Evolutionary conservation across 2,797 vertebrate species (phyloP).

Genomic region (Pogonophryne albipinna): DNA sequence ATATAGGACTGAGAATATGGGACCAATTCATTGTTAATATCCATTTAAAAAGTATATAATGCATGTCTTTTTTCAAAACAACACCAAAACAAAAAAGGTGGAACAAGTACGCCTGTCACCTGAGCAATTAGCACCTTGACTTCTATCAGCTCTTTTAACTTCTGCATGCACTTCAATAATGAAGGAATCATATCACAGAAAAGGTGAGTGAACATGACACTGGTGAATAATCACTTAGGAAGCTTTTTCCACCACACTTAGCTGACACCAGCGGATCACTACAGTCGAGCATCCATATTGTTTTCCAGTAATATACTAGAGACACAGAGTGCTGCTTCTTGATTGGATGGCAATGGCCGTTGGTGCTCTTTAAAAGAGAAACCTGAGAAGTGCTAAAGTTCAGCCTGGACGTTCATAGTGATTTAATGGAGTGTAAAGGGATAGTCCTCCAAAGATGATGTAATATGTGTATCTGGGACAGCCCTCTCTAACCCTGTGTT

Average conservation of each 20-base stretch:
- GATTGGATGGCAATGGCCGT: slow-evolving; percentile 42
- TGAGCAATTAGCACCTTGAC: neutral
- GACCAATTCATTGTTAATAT: neutral
- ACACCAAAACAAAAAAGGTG: neutral
- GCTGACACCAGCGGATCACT: slow-evolving; percentile 3
- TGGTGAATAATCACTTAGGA: neutral
- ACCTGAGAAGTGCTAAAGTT: slow-evolving; percentile 63
- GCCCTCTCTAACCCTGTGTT: slow-evolving; percentile 33
- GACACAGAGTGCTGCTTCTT: neutral
- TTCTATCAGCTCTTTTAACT: neutral
- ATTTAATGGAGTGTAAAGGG: slow-evolving; percentile 70
- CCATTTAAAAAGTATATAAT: neutral
- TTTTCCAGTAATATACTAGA: neutral
- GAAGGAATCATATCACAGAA: neutral
- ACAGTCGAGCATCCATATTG: neutral
- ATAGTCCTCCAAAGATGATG: slow-evolving; percentile 65
- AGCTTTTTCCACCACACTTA: neutral
- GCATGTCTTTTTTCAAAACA: neutral
- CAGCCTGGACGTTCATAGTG: slow-evolving; percentile 45
- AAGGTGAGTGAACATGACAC: neutral
- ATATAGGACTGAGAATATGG: neutral
- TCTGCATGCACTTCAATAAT: neutral
- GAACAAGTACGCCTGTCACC: neutral
- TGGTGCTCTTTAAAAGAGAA: slow-evolving; percentile 57
- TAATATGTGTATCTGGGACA: slow-evolving; percentile 66